Conservation (phyloP, 2,888 invertebrate genomes). For the Eupithecia subumbrata region DNA sequence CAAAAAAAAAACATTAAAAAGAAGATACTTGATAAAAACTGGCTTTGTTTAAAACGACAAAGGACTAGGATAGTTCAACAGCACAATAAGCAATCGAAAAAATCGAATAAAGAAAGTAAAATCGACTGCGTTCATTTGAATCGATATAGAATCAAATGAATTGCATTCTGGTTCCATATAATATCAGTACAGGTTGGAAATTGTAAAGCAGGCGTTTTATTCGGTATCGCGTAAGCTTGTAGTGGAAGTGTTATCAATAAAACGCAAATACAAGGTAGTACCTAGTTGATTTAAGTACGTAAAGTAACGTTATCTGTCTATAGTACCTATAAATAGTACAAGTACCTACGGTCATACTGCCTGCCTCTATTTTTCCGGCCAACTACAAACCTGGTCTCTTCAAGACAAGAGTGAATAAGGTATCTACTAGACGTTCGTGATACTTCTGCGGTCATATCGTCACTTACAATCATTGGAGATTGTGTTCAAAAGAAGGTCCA, state of each 20-base stretch:
- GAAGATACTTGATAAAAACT: neutral
- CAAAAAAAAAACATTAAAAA: neutral
- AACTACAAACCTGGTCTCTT: too few species aligned
- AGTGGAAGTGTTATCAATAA: neutral
- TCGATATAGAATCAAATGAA: constrained; percentile 1
- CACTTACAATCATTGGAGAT: too few species aligned
- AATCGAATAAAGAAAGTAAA: neutral
- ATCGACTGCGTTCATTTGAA: neutral
- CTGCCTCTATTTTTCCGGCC: too few species aligned
- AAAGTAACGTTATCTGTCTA: neutral
- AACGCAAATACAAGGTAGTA: neutral
- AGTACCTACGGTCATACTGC: too few species aligned
- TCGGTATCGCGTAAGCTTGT: neutral
- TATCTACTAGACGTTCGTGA: too few species aligned
- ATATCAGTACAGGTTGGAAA: neutral
- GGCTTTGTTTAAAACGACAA: neutral
- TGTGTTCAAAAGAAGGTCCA: too few species aligned
- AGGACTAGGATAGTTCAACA: neutral
- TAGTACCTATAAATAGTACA: neutral
- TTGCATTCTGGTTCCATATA: neutral
- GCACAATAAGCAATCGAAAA: neutral
- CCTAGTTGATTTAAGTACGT: neutral
- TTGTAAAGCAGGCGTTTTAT: neutral
- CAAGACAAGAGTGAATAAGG: too few species aligned
- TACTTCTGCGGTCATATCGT: too few species aligned